A percentile compares a stretch with the other conserved stretches of the same genome.
These are phyloP conservation scores for Pheucticus melanocephalus DNA, from an alignment of 2,113 vertebrate genomes.

Conservation along the genomic window DNA sequence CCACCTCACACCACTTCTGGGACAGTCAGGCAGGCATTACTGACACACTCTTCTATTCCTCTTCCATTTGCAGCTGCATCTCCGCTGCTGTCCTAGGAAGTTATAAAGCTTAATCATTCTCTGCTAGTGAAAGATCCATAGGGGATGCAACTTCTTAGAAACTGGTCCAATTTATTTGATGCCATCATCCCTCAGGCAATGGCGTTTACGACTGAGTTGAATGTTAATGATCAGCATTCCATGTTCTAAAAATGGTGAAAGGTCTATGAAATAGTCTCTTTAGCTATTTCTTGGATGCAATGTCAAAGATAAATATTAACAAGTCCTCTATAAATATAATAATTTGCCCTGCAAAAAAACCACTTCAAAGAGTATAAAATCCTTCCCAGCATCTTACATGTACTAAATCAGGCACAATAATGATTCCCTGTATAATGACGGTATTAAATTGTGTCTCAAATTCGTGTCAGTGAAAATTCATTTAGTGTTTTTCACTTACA, in stretches of 20 bases:
- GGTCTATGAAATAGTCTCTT: constrained; percentile 2
- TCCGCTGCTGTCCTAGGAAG: neutral
- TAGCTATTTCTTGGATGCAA: constrained; percentile 8
- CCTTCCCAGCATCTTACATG: neutral
- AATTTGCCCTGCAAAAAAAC: neutral
- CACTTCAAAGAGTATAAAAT: constrained; percentile 19
- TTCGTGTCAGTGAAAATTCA: neutral
- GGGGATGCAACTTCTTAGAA: neutral
- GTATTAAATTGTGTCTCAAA: constrained; percentile 13
- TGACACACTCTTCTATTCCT: neutral
- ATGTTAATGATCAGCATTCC: constrained; percentile 29
- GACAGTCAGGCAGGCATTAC: neutral
- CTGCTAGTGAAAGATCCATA: neutral
- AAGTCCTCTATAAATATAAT: constrained; percentile 45
- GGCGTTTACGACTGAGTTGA: neutral
- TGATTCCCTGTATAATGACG: neutral
- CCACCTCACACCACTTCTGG: neutral
- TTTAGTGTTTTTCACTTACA: constrained; percentile 29
- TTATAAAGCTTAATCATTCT: neutral
- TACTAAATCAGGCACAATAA: neutral
- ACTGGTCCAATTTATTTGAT: constrained; percentile 13
- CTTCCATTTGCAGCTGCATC: neutral
- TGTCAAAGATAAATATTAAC: constrained; percentile 52
- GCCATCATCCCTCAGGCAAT: neutral
- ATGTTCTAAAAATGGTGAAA: constrained; percentile 48